phyloP scores from a whole-genome alignment of 2,888 invertebrate species.

The Caradrina clavipalpis region DNA sequence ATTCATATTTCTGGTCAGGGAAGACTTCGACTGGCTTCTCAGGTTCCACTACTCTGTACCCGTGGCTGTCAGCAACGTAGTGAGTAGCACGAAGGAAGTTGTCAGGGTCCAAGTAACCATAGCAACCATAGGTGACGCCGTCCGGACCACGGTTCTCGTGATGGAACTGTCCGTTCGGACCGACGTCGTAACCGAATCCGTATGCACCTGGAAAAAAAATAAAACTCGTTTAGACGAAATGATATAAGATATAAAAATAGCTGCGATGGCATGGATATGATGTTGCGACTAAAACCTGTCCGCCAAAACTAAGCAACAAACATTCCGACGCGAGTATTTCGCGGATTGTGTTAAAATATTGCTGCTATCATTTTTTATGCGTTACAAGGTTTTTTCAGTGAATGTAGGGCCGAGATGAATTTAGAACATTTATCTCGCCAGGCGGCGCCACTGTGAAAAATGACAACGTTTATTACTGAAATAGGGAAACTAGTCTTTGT shows the following conservation, averaged over 20 bases:
- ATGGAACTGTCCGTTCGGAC: slow-evolving; percentile 94
- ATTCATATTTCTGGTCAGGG: slow-evolving; percentile 86
- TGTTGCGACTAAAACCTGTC: slow-evolving; percentile 48
- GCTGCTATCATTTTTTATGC: slow-evolving; percentile 31
- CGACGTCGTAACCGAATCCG: slow-evolving; percentile 95
- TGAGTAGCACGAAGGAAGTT: slow-evolving; percentile 93
- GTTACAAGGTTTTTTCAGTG: slow-evolving; percentile 37
- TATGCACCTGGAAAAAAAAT: slow-evolving; percentile 91
- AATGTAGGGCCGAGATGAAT: slow-evolving; percentile 42
- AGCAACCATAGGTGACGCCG: slow-evolving; percentile 95
- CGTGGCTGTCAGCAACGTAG: slow-evolving; percentile 95
- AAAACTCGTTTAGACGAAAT: slow-evolving; percentile 33
- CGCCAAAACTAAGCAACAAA: slow-evolving; percentile 19
- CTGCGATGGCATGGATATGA: slow-evolving; percentile 6
- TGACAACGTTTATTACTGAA: slow-evolving; percentile 42
- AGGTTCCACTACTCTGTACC: slow-evolving; percentile 94
- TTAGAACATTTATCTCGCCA: slow-evolving; percentile 51
- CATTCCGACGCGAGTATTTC: slow-evolving; percentile 38
- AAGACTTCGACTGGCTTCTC: slow-evolving; percentile 93
- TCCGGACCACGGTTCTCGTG: slow-evolving; percentile 94
- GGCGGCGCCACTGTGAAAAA: slow-evolving; percentile 50
- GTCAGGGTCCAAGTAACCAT: slow-evolving; percentile 94
- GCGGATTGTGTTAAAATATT: slow-evolving; percentile 33
- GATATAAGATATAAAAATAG: slow-evolving; percentile 40
- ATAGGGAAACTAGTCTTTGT: slow-evolving; percentile 35